Evolutionary conservation across 2,113 vertebrate genomes (phyloP).

Genomic region (Triplophysa rosa): DNA sequence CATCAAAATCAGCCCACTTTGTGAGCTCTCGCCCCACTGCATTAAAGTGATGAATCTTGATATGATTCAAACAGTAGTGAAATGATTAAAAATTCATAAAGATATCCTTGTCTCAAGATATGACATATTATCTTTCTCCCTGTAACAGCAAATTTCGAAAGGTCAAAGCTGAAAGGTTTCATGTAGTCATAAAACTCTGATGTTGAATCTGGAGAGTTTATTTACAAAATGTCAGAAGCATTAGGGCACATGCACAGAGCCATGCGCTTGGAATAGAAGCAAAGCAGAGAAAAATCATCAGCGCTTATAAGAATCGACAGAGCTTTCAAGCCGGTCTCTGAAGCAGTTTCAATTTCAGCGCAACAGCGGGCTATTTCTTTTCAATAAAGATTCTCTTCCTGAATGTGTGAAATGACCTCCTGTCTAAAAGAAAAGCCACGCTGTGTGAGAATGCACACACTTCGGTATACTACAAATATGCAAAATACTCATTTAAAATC

Average conservation of each 20-base stretch:
- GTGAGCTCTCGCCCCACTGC: background rate
- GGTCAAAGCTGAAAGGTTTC: slow-evolving; percentile 39
- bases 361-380: slow-evolving; percentile 24
- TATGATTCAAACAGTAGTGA: background rate
- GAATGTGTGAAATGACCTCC: slow-evolving; percentile 30
- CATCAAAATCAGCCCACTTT: background rate
- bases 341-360: slow-evolving; percentile 20
- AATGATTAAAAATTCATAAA: background rate
- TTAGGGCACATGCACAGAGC: background rate
- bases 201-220: slow-evolving; percentile 31
- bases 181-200: slow-evolving; percentile 14
- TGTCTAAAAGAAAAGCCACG: background rate
- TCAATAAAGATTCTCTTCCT: slow-evolving; percentile 13
- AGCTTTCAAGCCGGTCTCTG: slow-evolving; percentile 20
- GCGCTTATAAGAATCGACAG: slow-evolving; percentile 38
- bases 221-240: slow-evolving; percentile 25
- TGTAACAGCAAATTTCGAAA: slow-evolving; percentile 43
- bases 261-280: slow-evolving; percentile 7
- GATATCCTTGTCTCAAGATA: slow-evolving; percentile 33
- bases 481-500: background rate
- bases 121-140: slow-evolving; percentile 12
- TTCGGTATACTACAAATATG: background rate
- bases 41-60: background rate
- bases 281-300: slow-evolving; percentile 19
- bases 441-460: background rate